These are phyloP conservation scores for Eristalis intricaria DNA, from an alignment of 2,888 invertebrate species.

Conservation along the genomic window DNA sequence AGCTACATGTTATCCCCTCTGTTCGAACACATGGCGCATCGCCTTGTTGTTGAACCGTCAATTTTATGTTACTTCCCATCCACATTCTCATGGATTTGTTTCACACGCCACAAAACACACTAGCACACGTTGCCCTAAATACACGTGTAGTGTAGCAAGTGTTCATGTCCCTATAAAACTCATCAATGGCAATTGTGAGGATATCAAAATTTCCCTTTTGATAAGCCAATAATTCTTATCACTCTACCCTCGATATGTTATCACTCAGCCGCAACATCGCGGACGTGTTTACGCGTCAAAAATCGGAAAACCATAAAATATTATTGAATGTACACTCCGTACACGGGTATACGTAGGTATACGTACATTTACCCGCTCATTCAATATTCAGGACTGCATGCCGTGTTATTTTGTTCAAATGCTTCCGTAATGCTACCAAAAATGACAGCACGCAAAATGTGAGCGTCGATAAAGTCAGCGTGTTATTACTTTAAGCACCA, in stretches of 20 bases:
- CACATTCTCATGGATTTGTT: too few species aligned
- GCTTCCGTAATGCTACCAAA: background rate
- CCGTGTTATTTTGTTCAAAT: background rate
- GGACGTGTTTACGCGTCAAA: slow-evolving; percentile 22
- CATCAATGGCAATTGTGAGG: background rate
- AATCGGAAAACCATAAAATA: slow-evolving; percentile 40
- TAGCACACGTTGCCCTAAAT: too few species aligned
- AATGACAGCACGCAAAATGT: slow-evolving; percentile 7
- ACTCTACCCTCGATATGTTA: background rate
- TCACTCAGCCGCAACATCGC: slow-evolving; percentile 1
- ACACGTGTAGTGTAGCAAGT: too few species aligned
- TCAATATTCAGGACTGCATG: slow-evolving; percentile 4
- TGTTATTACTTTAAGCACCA: slow-evolving; percentile 4
- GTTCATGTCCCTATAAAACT: background rate
- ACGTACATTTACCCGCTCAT: background rate
- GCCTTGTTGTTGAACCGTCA: too few species aligned
- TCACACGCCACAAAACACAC: too few species aligned
- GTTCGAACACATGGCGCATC: too few species aligned
- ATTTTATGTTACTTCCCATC: too few species aligned
- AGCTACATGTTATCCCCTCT: too few species aligned
- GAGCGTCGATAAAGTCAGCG: slow-evolving; percentile 15
- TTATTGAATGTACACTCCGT: slow-evolving; percentile 3
- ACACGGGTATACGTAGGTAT: background rate
- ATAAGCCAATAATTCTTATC: background rate
- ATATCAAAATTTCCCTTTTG: background rate